Evolutionary conservation across 1,140 invertebrate species (phyloP), one percentile per base, ranked within the genome.

Genomic region (Aphaenogaster floridana): DNA sequence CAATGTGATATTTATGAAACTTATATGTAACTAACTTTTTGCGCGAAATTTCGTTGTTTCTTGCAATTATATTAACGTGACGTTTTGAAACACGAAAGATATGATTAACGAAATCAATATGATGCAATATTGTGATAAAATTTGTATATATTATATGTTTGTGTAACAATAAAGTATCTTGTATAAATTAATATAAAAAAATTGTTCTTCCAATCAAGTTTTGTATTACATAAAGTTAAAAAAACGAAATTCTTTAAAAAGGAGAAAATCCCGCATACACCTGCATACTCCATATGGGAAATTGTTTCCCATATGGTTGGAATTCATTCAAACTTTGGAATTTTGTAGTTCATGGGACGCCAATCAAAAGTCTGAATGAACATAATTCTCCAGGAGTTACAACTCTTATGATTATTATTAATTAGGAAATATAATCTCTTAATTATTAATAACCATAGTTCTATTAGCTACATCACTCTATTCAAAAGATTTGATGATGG

Each of bases 91-190:
- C 42, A 61, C 3, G 13, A 36, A 42, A 72, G 9, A 2, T 59
- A 8, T n/a, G 9, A 77, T 28, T 61, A 34, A 61, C 21, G 9
- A 34, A 39, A 77, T 39, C 15, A 15, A 48, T 64, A 64, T 78
- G 15, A 78, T 28, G 57, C 9, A 34, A 78, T 17, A 78, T 78
- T 34, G n/a, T 78, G 5, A 78, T 28, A 6, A 78, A 48, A 78
- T 78, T 63, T 63, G 39, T 78, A 78, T 42, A 45, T 78, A 45
- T 57, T 76, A 59, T 48, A 76, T 74, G 39, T 59, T 63, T 42
- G 39, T 34, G 4, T 21, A 7, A 0, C 39, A 78, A 78, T 64
- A 64, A 74, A 54, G 5, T 54, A 36, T 7, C 42, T 7, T 68
- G 15, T 54, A 5, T 54, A 74, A 5, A 72, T 68, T 68, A 21